Conservation (phyloP, 2,888 invertebrate genomes). For the Rhagonycha fulva region DNA sequence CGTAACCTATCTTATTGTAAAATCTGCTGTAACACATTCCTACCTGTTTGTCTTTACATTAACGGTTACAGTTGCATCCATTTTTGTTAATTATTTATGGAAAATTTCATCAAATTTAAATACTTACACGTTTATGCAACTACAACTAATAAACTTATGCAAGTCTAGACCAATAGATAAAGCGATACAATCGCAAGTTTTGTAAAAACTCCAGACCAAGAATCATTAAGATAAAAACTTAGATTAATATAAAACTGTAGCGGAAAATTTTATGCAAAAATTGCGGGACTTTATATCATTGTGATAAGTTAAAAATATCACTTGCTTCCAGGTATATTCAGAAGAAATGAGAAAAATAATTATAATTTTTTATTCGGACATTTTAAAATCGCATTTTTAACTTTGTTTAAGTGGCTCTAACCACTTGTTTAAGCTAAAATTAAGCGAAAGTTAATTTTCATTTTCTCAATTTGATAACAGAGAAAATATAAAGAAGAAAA, state of each 20-base stretch:
- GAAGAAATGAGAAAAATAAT: slow-evolving; percentile 51
- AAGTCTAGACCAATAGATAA: slow-evolving; percentile 28
- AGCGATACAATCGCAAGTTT: slow-evolving; percentile 39
- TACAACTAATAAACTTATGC: neutral
- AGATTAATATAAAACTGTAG: slow-evolving; percentile 57
- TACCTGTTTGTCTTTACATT: slow-evolving; percentile 27
- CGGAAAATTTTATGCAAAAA: slow-evolving; percentile 58
- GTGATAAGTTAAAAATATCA: slow-evolving; percentile 56
- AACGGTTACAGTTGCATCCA: slow-evolving; percentile 19
- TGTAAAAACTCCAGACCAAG: slow-evolving; percentile 56
- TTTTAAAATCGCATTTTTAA: slow-evolving; percentile 29
- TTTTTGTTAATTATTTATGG: slow-evolving; percentile 8
- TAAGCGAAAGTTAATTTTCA: neutral
- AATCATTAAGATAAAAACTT: slow-evolving; percentile 56
- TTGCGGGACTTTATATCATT: slow-evolving; percentile 56
- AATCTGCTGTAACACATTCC: slow-evolving; percentile 36
- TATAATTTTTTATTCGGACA: slow-evolving; percentile 35
- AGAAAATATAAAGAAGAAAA: neutral
- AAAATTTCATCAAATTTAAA: neutral
- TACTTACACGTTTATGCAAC: slow-evolving; percentile 1
- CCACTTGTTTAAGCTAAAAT: slow-evolving; percentile 10
- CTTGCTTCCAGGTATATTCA: slow-evolving; percentile 50
- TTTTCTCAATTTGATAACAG: slow-evolving; percentile 1
- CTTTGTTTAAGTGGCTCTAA: slow-evolving; percentile 26
- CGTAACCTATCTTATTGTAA: slow-evolving; percentile 39